These are phyloP conservation scores for Typhlichthys eigenmanni DNA, from an alignment of 2,797 vertebrate species.

Conservation along the genomic window DNA sequence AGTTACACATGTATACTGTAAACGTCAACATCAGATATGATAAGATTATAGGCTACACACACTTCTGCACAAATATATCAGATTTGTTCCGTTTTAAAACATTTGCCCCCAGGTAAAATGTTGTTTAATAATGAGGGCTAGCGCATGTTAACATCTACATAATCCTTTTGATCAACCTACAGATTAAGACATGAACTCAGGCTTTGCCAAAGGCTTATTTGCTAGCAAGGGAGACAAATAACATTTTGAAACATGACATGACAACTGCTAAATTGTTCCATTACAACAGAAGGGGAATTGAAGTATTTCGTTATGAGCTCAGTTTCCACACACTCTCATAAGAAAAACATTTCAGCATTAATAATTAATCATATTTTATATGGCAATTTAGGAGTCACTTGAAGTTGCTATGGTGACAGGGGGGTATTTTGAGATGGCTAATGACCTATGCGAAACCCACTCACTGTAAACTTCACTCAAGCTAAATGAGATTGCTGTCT, in stretches of 20 bases:
- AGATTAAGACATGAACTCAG: conserved; percentile 18
- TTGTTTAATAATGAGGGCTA: too few species aligned
- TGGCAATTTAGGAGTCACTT: conserved; percentile 72
- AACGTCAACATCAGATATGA: conserved; percentile 62
- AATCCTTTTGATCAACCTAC: conserved; percentile 36
- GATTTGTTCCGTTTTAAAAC: too few species aligned
- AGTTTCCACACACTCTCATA: conserved; percentile 41
- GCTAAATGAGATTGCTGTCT: conserved; percentile 72
- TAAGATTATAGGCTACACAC: conserved; percentile 42
- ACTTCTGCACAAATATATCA: too few species aligned
- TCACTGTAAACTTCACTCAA: conserved; percentile 75
- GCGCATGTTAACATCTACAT: conserved; percentile 28
- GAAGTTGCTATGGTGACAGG: conserved; percentile 76
- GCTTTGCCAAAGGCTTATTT: conserved; percentile 21
- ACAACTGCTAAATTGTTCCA: conserved; percentile 49
- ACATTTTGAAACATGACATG: conserved; percentile 46
- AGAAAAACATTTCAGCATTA: conserved; percentile 60
- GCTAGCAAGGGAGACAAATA: conserved; percentile 23
- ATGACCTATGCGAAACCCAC: conserved; percentile 77
- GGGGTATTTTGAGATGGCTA: conserved; percentile 75
- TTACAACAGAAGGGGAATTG: conserved; percentile 37
- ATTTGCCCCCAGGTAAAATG: too few species aligned
- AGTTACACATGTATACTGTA: conserved; percentile 47
- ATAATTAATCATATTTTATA: conserved; percentile 74
- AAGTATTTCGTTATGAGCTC: conserved; percentile 45